Conservation (phyloP, 35 echinoderm and acorn worm genomes). For the Diadema setosum region DNA sequence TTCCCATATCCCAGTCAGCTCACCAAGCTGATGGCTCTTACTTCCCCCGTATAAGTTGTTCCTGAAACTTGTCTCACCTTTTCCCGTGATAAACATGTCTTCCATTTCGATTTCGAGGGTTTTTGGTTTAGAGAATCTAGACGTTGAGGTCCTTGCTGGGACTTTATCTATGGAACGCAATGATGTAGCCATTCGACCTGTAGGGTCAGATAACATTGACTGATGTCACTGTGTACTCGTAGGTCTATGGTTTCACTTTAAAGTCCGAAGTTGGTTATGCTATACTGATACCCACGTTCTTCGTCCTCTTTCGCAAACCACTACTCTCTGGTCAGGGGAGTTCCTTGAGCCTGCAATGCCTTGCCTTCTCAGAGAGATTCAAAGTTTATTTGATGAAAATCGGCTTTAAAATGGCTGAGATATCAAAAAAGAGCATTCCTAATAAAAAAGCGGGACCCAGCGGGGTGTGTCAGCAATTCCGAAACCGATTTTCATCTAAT, state of each 20-base stretch:
- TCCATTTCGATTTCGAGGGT: too few species aligned
- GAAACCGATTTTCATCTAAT: too few species aligned
- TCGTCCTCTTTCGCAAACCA: not conserved
- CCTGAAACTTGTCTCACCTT: conserved; percentile 35
- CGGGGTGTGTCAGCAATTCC: too few species aligned
- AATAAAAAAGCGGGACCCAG: too few species aligned
- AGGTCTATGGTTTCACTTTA: not conserved
- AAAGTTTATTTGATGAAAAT: too few species aligned
- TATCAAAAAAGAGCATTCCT: too few species aligned
- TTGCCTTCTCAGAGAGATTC: too few species aligned
- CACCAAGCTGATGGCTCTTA: conserved; percentile 82
- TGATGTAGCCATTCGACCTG: conserved; percentile 23
- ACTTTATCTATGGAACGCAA: conserved; percentile 49
- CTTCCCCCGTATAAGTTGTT: conserved; percentile 28
- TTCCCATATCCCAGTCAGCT: conserved; percentile 41
- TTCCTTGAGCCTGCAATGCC: conserved; percentile 33
- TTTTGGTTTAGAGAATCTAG: conserved; percentile 37
- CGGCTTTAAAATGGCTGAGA: too few species aligned
- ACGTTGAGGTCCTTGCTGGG: conserved; percentile 45
- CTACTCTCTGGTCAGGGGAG: conserved; percentile 42
- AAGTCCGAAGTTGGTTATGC: not conserved
- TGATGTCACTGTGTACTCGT: not conserved
- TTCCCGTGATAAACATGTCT: not conserved
- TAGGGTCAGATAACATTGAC: conserved; percentile 11
- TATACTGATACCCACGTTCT: conserved; percentile 45